phyloP scores from a whole-genome alignment of 2,113 vertebrate genomes.

The Dascyllus trimaculatus region DNA sequence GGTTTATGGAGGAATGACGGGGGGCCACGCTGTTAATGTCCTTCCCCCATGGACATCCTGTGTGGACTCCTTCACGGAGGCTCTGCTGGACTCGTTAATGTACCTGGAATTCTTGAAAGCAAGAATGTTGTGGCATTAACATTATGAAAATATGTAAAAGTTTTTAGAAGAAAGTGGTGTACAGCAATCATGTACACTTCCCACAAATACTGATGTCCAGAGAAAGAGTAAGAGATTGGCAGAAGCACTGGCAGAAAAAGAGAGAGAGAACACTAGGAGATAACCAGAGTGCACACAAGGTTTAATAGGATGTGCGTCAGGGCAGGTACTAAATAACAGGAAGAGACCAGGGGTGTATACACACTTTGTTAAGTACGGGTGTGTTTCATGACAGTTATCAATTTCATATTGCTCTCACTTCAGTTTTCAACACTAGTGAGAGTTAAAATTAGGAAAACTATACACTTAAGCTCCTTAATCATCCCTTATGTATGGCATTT shows the following conservation, averaged over 20 bases:
- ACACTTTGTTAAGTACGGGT: slow-evolving; percentile 79
- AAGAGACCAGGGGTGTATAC: slow-evolving; percentile 82
- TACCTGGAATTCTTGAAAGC: slow-evolving; percentile 50
- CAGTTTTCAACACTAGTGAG: neutral
- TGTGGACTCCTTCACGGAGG: slow-evolving; percentile 51
- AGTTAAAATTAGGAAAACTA: neutral
- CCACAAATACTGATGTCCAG: neutral
- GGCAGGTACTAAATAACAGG: slow-evolving; percentile 88
- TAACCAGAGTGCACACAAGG: slow-evolving; percentile 77
- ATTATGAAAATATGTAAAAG: neutral
- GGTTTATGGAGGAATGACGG: slow-evolving; percentile 66
- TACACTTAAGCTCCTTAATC: neutral
- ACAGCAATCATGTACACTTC: neutral
- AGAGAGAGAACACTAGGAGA: slow-evolving; percentile 42
- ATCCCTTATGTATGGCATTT: neutral
- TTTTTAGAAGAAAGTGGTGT: neutral
- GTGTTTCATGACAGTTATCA: slow-evolving; percentile 76
- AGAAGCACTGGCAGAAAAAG: slow-evolving; percentile 2
- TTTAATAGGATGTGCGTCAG: slow-evolving; percentile 86
- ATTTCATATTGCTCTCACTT: slow-evolving; percentile 36
- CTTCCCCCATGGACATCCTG: slow-evolving; percentile 72
- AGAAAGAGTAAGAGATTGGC: neutral
- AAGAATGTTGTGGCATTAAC: slow-evolving; percentile 1
- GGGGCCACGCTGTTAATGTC: slow-evolving; percentile 68
- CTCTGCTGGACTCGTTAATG: slow-evolving; percentile 62